A percentile compares a stretch with the other conserved stretches of the same genome.
Conservation (phyloP, 2,113 vertebrate genomes). For the Colinus virginianus region DNA sequence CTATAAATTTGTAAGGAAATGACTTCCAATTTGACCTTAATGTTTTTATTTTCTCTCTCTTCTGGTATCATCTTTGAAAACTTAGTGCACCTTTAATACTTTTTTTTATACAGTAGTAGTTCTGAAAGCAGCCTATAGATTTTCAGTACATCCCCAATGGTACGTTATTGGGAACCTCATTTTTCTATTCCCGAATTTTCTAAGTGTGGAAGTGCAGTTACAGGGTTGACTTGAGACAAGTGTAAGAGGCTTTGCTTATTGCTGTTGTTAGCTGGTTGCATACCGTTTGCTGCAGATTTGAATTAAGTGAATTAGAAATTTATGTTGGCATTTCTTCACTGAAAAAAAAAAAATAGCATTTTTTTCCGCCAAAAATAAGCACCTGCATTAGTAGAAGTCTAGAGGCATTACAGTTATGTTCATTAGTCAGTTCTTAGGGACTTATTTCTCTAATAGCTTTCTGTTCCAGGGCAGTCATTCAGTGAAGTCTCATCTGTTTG, state of each 20-base stretch:
- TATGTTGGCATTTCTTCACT: neutral
- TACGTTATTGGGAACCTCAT: neutral
- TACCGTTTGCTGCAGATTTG: neutral
- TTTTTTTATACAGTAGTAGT: neutral
- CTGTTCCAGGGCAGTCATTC: neutral
- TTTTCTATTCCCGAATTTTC: neutral
- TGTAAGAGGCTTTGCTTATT: neutral
- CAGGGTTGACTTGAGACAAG: neutral
- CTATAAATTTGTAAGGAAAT: neutral
- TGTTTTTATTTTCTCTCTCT: neutral
- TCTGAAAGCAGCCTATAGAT: neutral
- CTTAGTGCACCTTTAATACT: neutral
- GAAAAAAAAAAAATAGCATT: neutral
- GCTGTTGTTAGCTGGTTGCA: neutral
- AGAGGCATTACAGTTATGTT: neutral
- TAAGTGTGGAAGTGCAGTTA: neutral
- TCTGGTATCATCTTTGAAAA: neutral
- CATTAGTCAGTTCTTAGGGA: neutral
- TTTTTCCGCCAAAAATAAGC: neutral
- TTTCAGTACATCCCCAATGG: neutral
- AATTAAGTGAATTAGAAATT: neutral
- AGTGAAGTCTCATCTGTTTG: neutral
- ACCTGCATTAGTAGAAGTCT: neutral
- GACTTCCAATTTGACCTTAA: neutral
- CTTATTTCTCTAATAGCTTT: neutral